These are phyloP conservation scores for Rambutsinella grinnellia DNA, from an alignment of 2,888 invertebrate genomes.

Conservation along the genomic window DNA sequence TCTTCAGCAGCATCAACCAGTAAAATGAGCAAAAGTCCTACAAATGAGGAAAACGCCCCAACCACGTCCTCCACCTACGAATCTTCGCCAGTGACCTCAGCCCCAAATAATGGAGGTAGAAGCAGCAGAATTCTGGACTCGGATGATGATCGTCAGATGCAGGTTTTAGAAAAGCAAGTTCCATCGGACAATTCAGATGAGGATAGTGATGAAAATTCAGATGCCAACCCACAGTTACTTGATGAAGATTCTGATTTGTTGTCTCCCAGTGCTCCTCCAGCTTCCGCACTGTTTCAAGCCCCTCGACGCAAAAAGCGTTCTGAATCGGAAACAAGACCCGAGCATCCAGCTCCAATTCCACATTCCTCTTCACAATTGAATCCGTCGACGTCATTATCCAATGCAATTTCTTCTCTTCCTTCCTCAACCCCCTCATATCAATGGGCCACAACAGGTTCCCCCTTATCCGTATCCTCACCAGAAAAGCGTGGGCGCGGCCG, in stretches of 20 bases:
- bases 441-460: not conserved
- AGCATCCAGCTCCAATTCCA: not conserved
- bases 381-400: not conserved
- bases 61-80: too few relatives aligned
- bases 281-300: constrained; percentile 24
- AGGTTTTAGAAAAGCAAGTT: constrained; percentile 38
- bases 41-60: not conserved
- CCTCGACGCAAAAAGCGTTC: not conserved
- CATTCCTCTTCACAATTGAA: not conserved
- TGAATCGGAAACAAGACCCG: not conserved
- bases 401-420: not conserved
- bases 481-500: constrained; percentile 40
- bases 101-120: too few relatives aligned
- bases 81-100: too few relatives aligned
- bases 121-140: constrained; percentile 10
- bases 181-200: constrained; percentile 5
- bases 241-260: constrained; percentile 31
- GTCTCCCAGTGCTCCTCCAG: constrained; percentile 36
- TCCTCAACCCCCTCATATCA: not conserved
- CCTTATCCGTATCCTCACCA: not conserved
- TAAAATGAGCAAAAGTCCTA: not conserved
- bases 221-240: constrained; percentile 2
- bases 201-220: not conserved
- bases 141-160: constrained; percentile 28
- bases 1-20: not conserved